Base-by-base conservation (phyloP, 2,888 invertebrate genomes). In the Melinopterus prodromus region DNA sequence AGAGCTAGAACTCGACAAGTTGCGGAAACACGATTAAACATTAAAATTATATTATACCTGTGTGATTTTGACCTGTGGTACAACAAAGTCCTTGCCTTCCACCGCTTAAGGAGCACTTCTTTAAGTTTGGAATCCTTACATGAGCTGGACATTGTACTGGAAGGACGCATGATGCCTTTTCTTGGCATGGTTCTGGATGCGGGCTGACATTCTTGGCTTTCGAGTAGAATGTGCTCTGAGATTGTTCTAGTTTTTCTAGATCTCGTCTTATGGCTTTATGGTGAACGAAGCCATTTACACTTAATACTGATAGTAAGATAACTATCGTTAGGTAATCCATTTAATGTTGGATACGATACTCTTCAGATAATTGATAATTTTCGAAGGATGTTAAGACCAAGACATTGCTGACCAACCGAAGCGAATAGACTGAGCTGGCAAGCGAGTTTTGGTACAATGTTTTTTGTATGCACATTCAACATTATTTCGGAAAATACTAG, bases 131-230 rank as follows among this genome's bases (percentile, higher is more conserved):
- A 0, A 81, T 82, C 70, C 86, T 84, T 5, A 93, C 87, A 86
- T 93, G 93, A 0, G 93, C 93, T 0, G 94, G 94, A 86, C 94
- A 94, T 86, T 93, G 93, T 26, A 94, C 91, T 82, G 90, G 91
- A 0, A 93, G 92, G 5, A 94, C 93, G 84, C 94, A 94, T 72
- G 85, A 85, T 0, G 92, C 90, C 9, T 89, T 36, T 26, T 77
- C 72, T 15, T 71, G 12, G 26, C 78, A 78, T 15, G 38, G 53
- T n/a, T 71, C 78, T 12, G 53, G 16, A 38, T 71, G 78, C 14
- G 16, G 26, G 7, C 53, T 36, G 7, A 7, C 53, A 36, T 74
- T 35, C 35, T 16, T 74, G n/a, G 36, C 37, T 26, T 35, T 35
- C 7, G 74, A 36, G 36, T 26, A 74, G 35, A 74, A 36, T 12